Base-by-base conservation (phyloP, 2,113 vertebrate species). In the Myanophis thanlyinensis region DNA sequence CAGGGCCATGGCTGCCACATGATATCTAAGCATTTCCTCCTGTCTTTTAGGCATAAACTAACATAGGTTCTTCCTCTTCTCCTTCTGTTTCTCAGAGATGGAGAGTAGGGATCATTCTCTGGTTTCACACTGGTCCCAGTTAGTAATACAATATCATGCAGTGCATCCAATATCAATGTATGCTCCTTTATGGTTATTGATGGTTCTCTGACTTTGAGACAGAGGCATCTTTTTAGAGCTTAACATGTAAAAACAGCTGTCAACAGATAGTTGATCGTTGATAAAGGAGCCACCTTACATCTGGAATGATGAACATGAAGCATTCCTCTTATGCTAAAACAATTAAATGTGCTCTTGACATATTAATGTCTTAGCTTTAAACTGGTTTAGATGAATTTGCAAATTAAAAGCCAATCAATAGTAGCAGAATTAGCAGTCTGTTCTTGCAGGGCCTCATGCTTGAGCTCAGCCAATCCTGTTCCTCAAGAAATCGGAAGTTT, bases 391-490 rank as follows among this genome's bases (percentile, higher is more conserved):
- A 96, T 67, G 96, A 89, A 95, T 96, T 96, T 93, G 95, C 93
- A 97, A 97, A 95, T 97, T 96, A 94, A 95, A 96, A 97, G 97
- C 96, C 94, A 96, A 97, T 97, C 96, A 95, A 95, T 96, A 95
- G 95, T 95, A 92, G 95, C 95, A 97, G 97, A 98, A 98, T 97
- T 97, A 98, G 97, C 97, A 98, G 97, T 98, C 98, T 98, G 98
- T 95, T 96, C 96, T 96, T 95, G 95, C 92, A 96, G 97, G 96
- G 96, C 94, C 95, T 96, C 44, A 1, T 96, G 97, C 96, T 97
- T 98, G 95, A 97, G 56, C 97, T 59, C 97, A 97, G 97, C 95
- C 97, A 97, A 96, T 96, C 97, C 97, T 90, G 96, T 94, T 97
- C 97, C 97, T 98, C 96, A 89, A 97, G 97, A 98, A 97, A 22